phyloP scores from a whole-genome alignment of 2,888 invertebrate genomes.

The Cosmia pyralina region DNA sequence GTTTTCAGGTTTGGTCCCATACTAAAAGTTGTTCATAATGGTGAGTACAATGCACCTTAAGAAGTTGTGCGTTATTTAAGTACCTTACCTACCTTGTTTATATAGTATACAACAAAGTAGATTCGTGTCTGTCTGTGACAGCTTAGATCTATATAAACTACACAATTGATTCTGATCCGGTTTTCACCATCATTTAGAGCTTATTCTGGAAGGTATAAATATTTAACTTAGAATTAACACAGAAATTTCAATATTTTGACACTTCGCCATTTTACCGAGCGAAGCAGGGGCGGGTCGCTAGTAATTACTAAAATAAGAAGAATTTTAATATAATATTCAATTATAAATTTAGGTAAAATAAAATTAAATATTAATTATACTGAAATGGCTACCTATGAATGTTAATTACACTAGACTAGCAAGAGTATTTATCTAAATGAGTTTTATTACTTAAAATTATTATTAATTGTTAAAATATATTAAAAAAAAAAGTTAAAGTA shows the following conservation, averaged over 20 bases:
- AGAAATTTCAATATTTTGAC: not conserved
- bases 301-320: not conserved
- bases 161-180: too few relatives aligned
- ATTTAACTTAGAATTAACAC: not conserved
- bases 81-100: too few relatives aligned
- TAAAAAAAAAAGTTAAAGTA: not conserved
- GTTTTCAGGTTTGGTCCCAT: too few relatives aligned
- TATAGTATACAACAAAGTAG: not conserved
- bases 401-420: constrained; percentile 24
- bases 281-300: not conserved
- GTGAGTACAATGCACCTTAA: too few relatives aligned
- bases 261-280: not conserved
- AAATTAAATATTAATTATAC: not conserved
- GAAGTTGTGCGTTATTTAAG: too few relatives aligned
- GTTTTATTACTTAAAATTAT: constrained; percentile 7
- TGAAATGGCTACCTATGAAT: constrained; percentile 10
- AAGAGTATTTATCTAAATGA: constrained; percentile 16
- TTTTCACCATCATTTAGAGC: not conserved
- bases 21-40: too few relatives aligned
- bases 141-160: not conserved
- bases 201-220: not conserved
- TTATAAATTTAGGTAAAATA: not conserved
- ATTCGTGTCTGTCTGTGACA: not conserved
- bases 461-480: not conserved
- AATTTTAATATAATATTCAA: not conserved